These are phyloP conservation scores for Sinosuthora webbiana DNA, from an alignment of 2,113 vertebrate genomes.

Conservation along the genomic window DNA sequence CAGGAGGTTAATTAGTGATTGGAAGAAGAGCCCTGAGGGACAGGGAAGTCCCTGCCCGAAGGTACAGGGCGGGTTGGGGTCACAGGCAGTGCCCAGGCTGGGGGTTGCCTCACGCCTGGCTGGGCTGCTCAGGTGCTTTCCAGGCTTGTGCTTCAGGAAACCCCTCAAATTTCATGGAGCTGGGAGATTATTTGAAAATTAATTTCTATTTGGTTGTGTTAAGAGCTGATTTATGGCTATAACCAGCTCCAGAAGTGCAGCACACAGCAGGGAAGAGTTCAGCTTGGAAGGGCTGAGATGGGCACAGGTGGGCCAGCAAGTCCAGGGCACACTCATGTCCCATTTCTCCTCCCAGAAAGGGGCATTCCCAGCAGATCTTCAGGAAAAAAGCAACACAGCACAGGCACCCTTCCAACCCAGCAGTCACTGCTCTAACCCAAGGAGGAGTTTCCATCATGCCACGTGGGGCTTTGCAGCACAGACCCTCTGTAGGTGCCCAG, in stretches of 20 bases:
- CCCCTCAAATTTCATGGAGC: neutral
- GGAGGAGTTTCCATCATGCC: fast-evolving
- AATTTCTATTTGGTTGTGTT: neutral
- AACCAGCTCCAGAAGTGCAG: neutral
- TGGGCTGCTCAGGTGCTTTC: neutral
- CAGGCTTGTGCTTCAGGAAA: neutral
- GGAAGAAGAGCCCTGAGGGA: neutral
- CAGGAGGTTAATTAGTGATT: neutral
- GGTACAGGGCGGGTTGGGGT: neutral
- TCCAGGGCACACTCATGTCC: fast-evolving
- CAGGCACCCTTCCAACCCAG: neutral
- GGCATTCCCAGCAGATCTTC: neutral
- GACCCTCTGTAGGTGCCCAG: fast-evolving
- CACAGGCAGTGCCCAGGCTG: neutral
- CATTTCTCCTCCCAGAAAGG: neutral
- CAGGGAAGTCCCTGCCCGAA: neutral
- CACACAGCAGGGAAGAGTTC: neutral
- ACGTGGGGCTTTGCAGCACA: neutral
- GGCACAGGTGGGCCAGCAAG: neutral
- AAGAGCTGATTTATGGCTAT: neutral
- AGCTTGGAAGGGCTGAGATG: neutral
- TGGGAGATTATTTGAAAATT: neutral
- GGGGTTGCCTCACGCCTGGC: fast-evolving
- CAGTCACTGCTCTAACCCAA: neutral
- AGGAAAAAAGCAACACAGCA: neutral